Percentiles rank a stretch among this genome's conserved stretches.
These are phyloP conservation scores for Xenops minutus DNA, from an alignment of 2,797 vertebrate genomes.

Conservation along the genomic window DNA sequence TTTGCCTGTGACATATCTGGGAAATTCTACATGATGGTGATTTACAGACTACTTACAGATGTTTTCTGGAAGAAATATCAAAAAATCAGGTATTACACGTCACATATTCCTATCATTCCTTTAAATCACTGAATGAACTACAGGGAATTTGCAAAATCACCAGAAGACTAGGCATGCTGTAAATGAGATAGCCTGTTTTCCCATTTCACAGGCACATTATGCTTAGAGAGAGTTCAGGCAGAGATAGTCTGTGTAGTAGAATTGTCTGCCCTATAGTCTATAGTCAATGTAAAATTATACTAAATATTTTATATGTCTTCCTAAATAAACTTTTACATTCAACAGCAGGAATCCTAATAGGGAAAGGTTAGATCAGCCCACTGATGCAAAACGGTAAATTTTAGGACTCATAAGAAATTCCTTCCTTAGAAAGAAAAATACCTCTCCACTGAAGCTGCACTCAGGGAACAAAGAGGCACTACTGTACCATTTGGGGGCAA, in stretches of 20 bases:
- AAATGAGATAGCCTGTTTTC: neutral
- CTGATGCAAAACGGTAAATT: neutral
- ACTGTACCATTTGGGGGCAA: neutral
- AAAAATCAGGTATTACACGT: neutral
- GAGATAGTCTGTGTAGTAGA: neutral
- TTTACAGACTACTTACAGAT: neutral
- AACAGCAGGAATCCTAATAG: neutral
- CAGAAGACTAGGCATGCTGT: neutral
- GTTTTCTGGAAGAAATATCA: neutral
- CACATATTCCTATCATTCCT: neutral
- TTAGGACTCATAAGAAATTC: neutral
- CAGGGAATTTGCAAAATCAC: neutral
- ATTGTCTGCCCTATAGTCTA: neutral
- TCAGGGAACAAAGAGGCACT: neutral
- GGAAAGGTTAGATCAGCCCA: neutral
- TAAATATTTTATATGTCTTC: neutral
- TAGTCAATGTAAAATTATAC: neutral
- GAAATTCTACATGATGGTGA: neutral
- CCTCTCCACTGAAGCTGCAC: neutral
- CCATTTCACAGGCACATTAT: neutral
- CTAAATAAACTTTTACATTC: neutral
- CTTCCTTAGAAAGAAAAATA: neutral
- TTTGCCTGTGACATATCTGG: neutral
- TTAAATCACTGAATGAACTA: neutral
- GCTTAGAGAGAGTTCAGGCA: neutral